Base-by-base conservation (phyloP, 1,140 invertebrate species). In the Pogonognathellus flavescens region DNA sequence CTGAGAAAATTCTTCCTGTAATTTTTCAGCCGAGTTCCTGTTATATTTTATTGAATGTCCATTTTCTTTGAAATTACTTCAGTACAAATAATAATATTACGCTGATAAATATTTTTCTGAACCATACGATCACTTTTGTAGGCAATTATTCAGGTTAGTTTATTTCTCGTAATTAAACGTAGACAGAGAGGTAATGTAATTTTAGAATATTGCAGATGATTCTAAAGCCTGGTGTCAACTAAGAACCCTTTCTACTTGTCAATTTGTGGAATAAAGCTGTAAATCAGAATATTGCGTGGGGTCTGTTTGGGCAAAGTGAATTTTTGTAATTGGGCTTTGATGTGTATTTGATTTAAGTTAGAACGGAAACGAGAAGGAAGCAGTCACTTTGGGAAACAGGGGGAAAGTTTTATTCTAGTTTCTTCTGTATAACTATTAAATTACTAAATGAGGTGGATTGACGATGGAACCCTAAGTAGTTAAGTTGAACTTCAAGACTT, bases 281-380 rank as follows among this genome's bases (percentile, higher is more conserved):
- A 49, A 76, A 18, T 31, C 70, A 76, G 41, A 6, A 31, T n/a
- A 50, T 25, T 13, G 53, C 31, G 31, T 20, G 70, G 41, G 31
- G 70, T 31, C 31, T 50, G 13, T 50, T 76, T 41, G 70, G 49
- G 14, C 2, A 76, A 76, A 76, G 41, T 25, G 62, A 41, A 31
- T 50, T 41, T 76, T 50, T 76, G 41, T 76, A 76, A 76, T 76
- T 76, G 25, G 70, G 70, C 31, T 76, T 76, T 76, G 70, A 76
- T 76, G 70, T 76, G 70, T 76, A 76, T 76, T 76, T 76, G 70
- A 76, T 76, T 76, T 76, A 31, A 76, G 41, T 49, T 25, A 76
- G 31, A 76, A 31, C 41, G 70, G 70, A 76, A 50, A 50, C 25
- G 70, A 76, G 70, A 41, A 76, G 70, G 70, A 76, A 76, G 49